Conservation (phyloP, 2,888 invertebrate species). For the Eudemis profundana region DNA sequence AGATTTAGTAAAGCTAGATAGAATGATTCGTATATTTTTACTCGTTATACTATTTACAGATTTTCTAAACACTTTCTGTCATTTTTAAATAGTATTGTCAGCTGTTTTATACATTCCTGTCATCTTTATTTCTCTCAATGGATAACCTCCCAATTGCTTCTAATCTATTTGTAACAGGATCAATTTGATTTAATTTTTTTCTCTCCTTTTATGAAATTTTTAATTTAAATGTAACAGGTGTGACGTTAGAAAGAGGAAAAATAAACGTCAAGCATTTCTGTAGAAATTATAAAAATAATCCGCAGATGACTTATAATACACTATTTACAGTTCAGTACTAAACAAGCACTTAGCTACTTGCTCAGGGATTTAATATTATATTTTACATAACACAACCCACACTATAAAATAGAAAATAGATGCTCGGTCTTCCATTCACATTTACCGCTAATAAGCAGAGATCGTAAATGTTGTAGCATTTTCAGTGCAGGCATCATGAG, state of each 20-base stretch:
- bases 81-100: conserved; percentile 82
- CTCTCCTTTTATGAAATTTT: background rate
- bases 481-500: no score
- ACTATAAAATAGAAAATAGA: conserved; percentile 79
- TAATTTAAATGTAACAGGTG: conserved; percentile 13
- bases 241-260: conserved; percentile 8
- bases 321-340: conserved; percentile 78
- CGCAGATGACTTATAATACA: conserved; percentile 66
- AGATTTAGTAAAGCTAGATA: conserved; percentile 72
- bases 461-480: no score
- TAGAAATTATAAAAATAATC: conserved; percentile 55
- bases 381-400: conserved; percentile 84
- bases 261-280: conserved; percentile 49
- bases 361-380: conserved; percentile 75
- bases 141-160: conserved; percentile 45
- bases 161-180: conserved; percentile 36
- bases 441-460: conserved; percentile 45
- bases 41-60: conserved; percentile 66
- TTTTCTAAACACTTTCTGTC: conserved; percentile 71
- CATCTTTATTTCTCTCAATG: conserved; percentile 62
- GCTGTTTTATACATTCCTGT: conserved; percentile 78
- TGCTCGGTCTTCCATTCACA: conserved; percentile 57
- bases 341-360: conserved; percentile 77
- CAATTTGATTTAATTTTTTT: conserved; percentile 3
- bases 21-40: conserved; percentile 81